These are phyloP conservation scores for Nasua narica DNA, from an alignment of 2,797 vertebrate genomes.

Conservation along the genomic window DNA sequence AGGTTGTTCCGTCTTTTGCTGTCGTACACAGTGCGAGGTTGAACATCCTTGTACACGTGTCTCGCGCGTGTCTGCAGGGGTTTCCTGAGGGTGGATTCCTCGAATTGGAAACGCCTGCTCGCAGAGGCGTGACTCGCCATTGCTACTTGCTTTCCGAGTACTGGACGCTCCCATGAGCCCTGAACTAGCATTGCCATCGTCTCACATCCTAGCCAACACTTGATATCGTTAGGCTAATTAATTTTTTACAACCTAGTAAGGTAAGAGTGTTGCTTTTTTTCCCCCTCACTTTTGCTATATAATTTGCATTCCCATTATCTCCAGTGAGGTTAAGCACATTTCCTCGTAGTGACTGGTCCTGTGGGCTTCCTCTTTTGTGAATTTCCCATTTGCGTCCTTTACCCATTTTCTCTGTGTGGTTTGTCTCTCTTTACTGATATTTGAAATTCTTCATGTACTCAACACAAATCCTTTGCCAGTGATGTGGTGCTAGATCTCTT, in stretches of 20 bases:
- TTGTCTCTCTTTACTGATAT: not conserved
- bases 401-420: not conserved
- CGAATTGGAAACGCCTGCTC: not conserved
- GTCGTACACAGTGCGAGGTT: no score
- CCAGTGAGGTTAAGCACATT: not conserved
- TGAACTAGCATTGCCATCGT: not conserved
- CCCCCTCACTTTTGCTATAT: not conserved
- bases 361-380: not conserved
- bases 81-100: not conserved
- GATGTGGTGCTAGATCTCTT: not conserved
- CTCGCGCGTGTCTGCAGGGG: rapidly evolving
- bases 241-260: not conserved
- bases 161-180: not conserved
- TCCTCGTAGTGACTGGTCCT: not conserved
- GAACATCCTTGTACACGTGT: not conserved
- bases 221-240: not conserved
- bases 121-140: not conserved
- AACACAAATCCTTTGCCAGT: not conserved
- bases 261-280: not conserved
- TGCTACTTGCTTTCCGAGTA: not conserved
- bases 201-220: not conserved
- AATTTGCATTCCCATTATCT: not conserved
- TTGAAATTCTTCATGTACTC: not conserved
- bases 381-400: not conserved
- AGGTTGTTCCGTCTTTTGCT: not conserved